Conservation (phyloP, 2,113 vertebrate genomes). For the Natator depressus region DNA sequence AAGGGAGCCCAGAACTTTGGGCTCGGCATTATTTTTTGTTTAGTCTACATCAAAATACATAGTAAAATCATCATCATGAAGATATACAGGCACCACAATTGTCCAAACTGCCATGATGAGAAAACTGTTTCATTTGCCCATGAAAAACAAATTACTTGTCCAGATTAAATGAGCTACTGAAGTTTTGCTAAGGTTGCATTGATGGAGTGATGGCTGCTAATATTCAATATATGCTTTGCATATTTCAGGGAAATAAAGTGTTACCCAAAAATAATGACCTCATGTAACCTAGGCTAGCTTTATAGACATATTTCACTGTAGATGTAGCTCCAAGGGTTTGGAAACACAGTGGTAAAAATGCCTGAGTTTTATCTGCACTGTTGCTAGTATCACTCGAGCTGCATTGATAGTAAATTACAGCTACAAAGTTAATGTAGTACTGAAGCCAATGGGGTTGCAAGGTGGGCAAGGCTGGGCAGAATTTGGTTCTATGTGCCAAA, state of each 20-base stretch:
- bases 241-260: neutral
- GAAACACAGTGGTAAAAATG: neutral
- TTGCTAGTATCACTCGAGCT: neutral
- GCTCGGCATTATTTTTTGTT: slow-evolving; percentile 56
- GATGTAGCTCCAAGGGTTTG: neutral
- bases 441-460: neutral
- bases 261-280: neutral
- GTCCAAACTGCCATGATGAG: slow-evolving; percentile 44
- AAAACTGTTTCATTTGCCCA: slow-evolving; percentile 66
- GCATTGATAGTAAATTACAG: neutral
- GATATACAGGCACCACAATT: slow-evolving; percentile 63
- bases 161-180: slow-evolving; percentile 24
- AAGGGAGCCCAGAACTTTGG: slow-evolving; percentile 41
- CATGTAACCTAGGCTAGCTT: neutral
- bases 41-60: slow-evolving; percentile 72
- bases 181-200: slow-evolving; percentile 57
- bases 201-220: neutral
- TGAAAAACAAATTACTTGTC: slow-evolving; percentile 65
- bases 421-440: neutral
- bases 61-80: slow-evolving; percentile 65
- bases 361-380: accelerated
- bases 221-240: neutral
- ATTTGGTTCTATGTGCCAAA: neutral
- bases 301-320: neutral
- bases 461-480: neutral